Base-by-base conservation (phyloP, 2,888 invertebrate genomes). In the Malthinus flaveolus region DNA sequence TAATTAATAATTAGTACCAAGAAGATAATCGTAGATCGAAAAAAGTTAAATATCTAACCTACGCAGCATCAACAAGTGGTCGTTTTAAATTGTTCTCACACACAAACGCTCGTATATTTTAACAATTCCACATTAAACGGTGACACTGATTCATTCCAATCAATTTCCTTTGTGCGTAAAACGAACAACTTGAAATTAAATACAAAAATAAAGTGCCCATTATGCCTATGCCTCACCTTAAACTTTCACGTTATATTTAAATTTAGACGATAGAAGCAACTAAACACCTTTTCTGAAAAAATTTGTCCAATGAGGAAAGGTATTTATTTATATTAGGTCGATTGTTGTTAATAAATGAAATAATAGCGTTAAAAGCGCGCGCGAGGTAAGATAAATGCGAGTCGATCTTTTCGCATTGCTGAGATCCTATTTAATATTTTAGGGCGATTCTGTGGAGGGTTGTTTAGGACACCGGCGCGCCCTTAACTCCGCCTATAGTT, bases 11-110 rank as follows among this genome's bases (percentile, higher is more conserved):
- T 23, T 23, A 23, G 23, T 23, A 3, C 5, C 5, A 23, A 23
- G 3, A 23, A 2, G 23, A 23, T 23, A 23, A 23, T 5, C 23
- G 5, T 23, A 23, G 23, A 23, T 5, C 5, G 23, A 23, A 23
- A 32, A 32, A 32, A 31, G 44, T 42, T 39, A 55, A 55, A 42
- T 15, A 8, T 13, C 10, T 42, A 45, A 36, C 56, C 56, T 50
- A 56, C 56, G 56, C 56, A 56, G n/a, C 49, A 56, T 50, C 45
- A 50, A 56, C 49, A 44, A 56, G 45, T 23, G 34, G 7, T 32
- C 23, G 23, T 23, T 23, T 23, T 23, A 23, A 23, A 5, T 23
- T 23, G 49, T 49, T 49, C 56, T 48, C 32, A 45, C 46, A 32
- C 2, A 56, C 45, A 49, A 56, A 23, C 36, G 36, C 32, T 33